A percentile compares a stretch with the other conserved stretches of the same genome.
Evolutionary conservation across 2,888 invertebrate genomes (phyloP).

Genomic region (Lepeophtheirus nordmannii): DNA sequence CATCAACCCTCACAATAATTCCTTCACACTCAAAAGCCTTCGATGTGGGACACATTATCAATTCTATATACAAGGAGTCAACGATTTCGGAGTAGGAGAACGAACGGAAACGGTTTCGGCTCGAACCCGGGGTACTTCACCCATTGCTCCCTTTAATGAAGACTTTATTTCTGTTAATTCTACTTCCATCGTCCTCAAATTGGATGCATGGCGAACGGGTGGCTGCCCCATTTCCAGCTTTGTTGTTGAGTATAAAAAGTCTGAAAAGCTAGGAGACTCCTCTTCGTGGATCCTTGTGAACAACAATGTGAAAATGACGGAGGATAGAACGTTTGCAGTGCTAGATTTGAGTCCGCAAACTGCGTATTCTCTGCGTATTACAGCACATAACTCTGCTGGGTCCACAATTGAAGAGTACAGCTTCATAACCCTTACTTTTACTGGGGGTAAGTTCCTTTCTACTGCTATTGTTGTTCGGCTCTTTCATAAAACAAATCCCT

Average conservation of each 20-base stretch:
- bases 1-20: slow-evolving; percentile 61
- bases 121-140: slow-evolving; percentile 50
- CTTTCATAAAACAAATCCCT: too few species aligned
- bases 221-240: slow-evolving; percentile 74
- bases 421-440: slow-evolving; percentile 10
- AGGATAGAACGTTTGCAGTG: slow-evolving; percentile 27
- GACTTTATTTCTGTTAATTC: slow-evolving; percentile 52
- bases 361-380: slow-evolving; percentile 54
- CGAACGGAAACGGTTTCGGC: slow-evolving; percentile 75
- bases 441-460: background rate
- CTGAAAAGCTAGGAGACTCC: background rate
- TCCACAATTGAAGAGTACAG: slow-evolving; percentile 34
- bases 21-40: slow-evolving; percentile 60
- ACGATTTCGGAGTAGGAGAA: slow-evolving; percentile 70
- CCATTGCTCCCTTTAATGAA: slow-evolving; percentile 15
- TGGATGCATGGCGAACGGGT: slow-evolving; percentile 75
- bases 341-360: slow-evolving; percentile 55
- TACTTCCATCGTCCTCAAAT: slow-evolving; percentile 67
- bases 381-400: slow-evolving; percentile 73
- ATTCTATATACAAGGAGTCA: slow-evolving; percentile 71
- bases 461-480: too few species aligned
- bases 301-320: slow-evolving; percentile 29
- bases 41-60: slow-evolving; percentile 79
- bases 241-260: slow-evolving; percentile 52
- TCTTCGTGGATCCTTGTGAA: slow-evolving; percentile 27